These are phyloP conservation scores for Callaeas wilsoni DNA, from an alignment of 2,113 vertebrate species.

Conservation along the genomic window DNA sequence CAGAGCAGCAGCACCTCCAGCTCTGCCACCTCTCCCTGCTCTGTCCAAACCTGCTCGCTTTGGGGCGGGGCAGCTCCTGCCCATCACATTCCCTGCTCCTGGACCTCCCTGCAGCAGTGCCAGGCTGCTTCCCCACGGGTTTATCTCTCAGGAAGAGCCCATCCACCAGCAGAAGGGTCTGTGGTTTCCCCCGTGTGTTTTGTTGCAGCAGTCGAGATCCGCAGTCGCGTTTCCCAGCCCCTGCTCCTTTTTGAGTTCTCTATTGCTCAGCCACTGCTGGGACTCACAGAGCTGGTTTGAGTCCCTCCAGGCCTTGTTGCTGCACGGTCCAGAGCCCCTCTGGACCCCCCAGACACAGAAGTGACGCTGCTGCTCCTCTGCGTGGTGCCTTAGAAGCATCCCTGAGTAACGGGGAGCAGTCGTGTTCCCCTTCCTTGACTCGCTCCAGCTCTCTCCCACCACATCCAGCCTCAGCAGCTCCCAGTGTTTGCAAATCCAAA, in stretches of 20 bases:
- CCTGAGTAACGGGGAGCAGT: rapidly evolving
- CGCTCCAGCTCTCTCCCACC: background rate
- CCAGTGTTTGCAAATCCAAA: background rate
- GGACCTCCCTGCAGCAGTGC: background rate
- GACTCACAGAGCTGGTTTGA: background rate
- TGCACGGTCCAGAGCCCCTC: background rate
- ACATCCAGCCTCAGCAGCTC: background rate
- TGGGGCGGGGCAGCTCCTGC: background rate
- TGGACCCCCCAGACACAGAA: background rate
- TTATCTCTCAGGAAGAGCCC: background rate
- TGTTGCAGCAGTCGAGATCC: background rate
- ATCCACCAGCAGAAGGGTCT: background rate
- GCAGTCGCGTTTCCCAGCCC: rapidly evolving
- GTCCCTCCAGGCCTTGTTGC: background rate
- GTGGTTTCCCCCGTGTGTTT: background rate
- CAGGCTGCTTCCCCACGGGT: background rate
- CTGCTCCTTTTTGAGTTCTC: background rate
- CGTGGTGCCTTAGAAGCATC: background rate
- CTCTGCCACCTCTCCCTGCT: background rate
- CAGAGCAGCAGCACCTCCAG: background rate
- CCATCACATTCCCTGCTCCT: rapidly evolving
- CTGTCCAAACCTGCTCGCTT: rapidly evolving
- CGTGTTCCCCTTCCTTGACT: rapidly evolving
- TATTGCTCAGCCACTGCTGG: background rate
- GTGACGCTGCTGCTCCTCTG: background rate